These are phyloP conservation scores for Liolophura sinensis DNA, from an alignment of 1,140 invertebrate genomes.

Conservation along the genomic window DNA sequence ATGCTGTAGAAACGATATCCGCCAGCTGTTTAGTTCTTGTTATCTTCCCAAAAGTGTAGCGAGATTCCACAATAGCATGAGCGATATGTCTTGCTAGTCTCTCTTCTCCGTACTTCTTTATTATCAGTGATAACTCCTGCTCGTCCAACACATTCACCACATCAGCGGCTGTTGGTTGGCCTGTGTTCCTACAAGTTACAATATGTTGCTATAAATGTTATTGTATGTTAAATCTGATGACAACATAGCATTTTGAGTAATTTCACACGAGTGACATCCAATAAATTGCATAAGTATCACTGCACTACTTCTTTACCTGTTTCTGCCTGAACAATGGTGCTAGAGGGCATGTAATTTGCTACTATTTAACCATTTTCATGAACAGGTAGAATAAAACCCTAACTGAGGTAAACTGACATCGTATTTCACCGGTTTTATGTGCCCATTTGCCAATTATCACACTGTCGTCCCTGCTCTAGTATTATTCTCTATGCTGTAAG, in stretches of 20 bases:
- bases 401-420: too few species aligned
- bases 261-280: too few species aligned
- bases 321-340: too few species aligned
- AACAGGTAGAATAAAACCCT: too few species aligned
- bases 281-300: background rate
- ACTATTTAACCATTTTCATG: too few species aligned
- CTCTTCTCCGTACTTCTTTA: slow-evolving; percentile 91
- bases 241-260: too few species aligned
- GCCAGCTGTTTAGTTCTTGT: slow-evolving; percentile 83
- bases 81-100: slow-evolving; percentile 85
- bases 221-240: slow-evolving; percentile 4
- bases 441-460: too few species aligned
- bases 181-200: slow-evolving; percentile 54
- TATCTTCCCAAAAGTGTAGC: slow-evolving; percentile 78
- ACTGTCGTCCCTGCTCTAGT: too few species aligned
- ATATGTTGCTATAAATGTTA: background rate
- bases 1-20: slow-evolving; percentile 73
- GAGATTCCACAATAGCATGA: slow-evolving; percentile 82
- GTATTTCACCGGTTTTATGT: too few species aligned
- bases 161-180: slow-evolving; percentile 80
- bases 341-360: too few species aligned
- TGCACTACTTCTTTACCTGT: background rate
- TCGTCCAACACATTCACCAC: slow-evolving; percentile 80
- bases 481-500: too few species aligned
- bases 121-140: slow-evolving; percentile 76